A percentile compares a stretch with the other conserved stretches of the same genome.
Conservation (phyloP, 2,888 invertebrate species). For the Didymodactylos carnosus region DNA sequence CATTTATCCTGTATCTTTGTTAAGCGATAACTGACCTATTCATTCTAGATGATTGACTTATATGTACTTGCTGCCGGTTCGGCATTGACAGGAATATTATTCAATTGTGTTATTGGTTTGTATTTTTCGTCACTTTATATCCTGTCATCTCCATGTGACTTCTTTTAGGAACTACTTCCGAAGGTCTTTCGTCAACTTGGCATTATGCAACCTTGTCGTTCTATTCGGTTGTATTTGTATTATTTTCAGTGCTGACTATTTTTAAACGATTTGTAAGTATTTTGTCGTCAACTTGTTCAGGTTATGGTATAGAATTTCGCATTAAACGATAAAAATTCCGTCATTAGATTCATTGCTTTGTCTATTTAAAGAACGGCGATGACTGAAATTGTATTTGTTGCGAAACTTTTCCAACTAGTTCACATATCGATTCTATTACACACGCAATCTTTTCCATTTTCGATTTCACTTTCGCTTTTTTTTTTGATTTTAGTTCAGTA, state of each 20-base stretch:
- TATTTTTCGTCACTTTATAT: neutral
- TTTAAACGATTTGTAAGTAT: neutral
- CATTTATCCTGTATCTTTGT: too few relatives aligned
- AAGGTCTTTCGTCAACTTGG: neutral
- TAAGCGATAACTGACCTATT: too few relatives aligned
- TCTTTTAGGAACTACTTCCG: neutral
- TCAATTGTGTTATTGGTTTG: neutral
- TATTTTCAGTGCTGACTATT: neutral
- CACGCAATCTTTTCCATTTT: too few relatives aligned
- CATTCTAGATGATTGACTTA: neutral
- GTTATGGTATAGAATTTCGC: too few relatives aligned
- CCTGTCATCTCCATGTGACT: neutral
- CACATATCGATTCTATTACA: too few relatives aligned
- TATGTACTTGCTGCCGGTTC: constrained; percentile 1
- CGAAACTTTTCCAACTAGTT: neutral
- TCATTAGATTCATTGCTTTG: too few relatives aligned
- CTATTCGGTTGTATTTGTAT: neutral
- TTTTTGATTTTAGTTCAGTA: too few relatives aligned
- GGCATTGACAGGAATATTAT: neutral
- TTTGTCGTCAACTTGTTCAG: neutral
- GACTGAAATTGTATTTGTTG: too few relatives aligned
- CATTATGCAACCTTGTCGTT: neutral
- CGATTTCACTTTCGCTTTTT: too few relatives aligned
- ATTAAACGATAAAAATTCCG: too few relatives aligned
- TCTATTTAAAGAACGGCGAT: too few relatives aligned